Evolutionary conservation across 92 coral and sea anemone species (phyloP).

Genomic region (Phenganax subtilis): DNA sequence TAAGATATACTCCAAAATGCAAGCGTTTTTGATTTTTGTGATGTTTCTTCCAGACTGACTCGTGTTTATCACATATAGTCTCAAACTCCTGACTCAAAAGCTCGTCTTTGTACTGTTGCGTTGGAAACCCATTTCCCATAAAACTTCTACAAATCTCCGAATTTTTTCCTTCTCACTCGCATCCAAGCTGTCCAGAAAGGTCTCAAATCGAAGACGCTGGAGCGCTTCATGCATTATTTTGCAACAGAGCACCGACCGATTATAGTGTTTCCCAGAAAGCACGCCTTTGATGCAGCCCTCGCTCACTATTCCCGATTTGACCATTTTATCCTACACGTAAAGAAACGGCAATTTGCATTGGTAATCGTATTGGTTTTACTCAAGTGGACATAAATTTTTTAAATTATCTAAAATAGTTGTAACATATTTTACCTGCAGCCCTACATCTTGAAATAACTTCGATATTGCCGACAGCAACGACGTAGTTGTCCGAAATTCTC

Average conservation of each 20-base stretch:
- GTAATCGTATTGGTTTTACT: neutral
- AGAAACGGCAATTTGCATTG: neutral
- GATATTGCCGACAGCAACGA: neutral
- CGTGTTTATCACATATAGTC: neutral
- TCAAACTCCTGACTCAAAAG: constrained; percentile 4
- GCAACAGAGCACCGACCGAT: no score
- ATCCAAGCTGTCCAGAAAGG: neutral
- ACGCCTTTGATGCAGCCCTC: no score
- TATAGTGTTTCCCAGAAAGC: no score
- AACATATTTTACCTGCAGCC: neutral
- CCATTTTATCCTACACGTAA: neutral
- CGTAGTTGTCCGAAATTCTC: neutral
- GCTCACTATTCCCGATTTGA: no score
- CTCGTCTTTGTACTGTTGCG: neutral
- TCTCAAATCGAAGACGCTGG: neutral
- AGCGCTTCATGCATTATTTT: neutral
- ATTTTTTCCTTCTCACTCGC: neutral
- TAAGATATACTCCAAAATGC: neutral
- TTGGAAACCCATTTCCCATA: neutral
- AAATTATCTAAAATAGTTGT: neutral
- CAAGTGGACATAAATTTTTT: neutral
- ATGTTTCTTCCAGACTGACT: neutral
- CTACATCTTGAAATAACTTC: neutral
- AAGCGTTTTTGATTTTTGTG: neutral
- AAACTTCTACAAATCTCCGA: neutral